A percentile compares a stretch with the other conserved stretches of the same genome.
Evolutionary conservation across 2,113 vertebrate genomes (phyloP).

Genomic region (Gymnobelideus leadbeateri): DNA sequence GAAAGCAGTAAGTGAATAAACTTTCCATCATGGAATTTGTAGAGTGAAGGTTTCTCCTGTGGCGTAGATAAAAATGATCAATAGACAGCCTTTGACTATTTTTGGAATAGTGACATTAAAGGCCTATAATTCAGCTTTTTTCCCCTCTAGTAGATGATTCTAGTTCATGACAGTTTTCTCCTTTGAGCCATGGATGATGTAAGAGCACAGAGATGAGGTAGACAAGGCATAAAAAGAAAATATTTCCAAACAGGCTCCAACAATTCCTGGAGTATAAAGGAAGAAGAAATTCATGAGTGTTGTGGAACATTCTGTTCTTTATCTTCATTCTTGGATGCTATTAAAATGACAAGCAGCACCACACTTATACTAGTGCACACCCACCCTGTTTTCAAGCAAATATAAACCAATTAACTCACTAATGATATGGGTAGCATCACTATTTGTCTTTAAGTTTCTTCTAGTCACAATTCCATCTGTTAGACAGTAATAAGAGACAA

Average conservation of each 20-base stretch:
- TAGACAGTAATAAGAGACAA: conserved; percentile 42
- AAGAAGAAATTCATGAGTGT: conserved; percentile 7
- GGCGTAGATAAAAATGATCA: conserved; percentile 4
- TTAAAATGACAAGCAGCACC: not conserved
- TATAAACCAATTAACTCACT: conserved; percentile 43
- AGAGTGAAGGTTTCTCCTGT: not conserved
- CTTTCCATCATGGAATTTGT: not conserved
- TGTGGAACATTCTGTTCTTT: conserved; percentile 42
- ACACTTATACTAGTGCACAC: not conserved
- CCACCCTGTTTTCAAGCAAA: conserved; percentile 40
- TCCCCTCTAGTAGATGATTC: conserved; percentile 19
- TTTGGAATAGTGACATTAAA: not conserved
- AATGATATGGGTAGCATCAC: conserved; percentile 14
- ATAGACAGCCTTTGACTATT: not conserved
- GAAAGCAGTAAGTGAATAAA: not conserved
- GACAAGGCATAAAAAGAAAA: conserved; percentile 44
- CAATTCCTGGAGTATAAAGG: conserved; percentile 7
- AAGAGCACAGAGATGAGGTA: conserved; percentile 40
- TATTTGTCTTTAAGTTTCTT: conserved; percentile 34
- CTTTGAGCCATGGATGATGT: conserved; percentile 10
- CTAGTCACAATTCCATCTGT: conserved; percentile 39
- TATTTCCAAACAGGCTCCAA: conserved; percentile 38
- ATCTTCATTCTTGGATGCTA: conserved; percentile 25
- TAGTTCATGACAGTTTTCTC: conserved; percentile 46
- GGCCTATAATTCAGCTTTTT: conserved; percentile 8